A percentile compares a stretch with the other conserved stretches of the same genome.
phyloP scores from a whole-genome alignment of 2,113 vertebrate species.

The Pao palembangensis region DNA sequence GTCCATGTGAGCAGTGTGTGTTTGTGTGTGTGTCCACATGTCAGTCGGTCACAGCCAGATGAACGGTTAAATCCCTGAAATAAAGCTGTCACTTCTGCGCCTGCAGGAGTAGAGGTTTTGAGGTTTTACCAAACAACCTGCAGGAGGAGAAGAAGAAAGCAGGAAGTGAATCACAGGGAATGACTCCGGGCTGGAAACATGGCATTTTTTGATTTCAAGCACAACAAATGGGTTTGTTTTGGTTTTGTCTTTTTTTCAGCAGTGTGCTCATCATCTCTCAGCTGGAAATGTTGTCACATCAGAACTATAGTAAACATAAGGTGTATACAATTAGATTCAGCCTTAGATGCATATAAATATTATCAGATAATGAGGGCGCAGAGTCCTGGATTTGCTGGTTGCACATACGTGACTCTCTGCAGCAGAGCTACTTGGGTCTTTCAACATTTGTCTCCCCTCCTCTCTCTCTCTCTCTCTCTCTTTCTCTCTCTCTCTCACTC shows the following conservation, averaged over 20 bases:
- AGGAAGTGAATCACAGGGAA: constrained; percentile 40
- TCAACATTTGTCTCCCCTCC: neutral
- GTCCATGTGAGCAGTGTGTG: constrained; percentile 17
- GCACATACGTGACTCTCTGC: neutral
- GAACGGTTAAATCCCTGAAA: constrained; percentile 43
- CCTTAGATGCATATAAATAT: neutral
- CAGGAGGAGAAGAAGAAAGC: constrained; percentile 21
- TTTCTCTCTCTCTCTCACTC: constrained; percentile 4
- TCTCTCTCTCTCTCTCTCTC: neutral
- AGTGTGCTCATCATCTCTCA: neutral
- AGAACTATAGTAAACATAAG: too few species aligned
- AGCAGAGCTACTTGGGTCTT: constrained; percentile 2
- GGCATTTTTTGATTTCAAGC: neutral
- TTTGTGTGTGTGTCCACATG: constrained; percentile 31
- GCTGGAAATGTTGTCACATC: too few species aligned
- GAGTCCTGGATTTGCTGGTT: constrained; percentile 1
- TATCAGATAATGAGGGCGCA: neutral
- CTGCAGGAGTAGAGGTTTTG: constrained; percentile 24
- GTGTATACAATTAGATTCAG: neutral
- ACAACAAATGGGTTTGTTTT: neutral
- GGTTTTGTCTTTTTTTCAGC: neutral
- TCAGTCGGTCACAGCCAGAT: constrained; percentile 34
- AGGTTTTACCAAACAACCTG: too few species aligned
- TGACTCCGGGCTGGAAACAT: neutral
- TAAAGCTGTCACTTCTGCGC: constrained; percentile 23